Evolutionary conservation across 2,113 vertebrate species (phyloP).

Genomic region (Apistogramma diplotaenia): DNA sequence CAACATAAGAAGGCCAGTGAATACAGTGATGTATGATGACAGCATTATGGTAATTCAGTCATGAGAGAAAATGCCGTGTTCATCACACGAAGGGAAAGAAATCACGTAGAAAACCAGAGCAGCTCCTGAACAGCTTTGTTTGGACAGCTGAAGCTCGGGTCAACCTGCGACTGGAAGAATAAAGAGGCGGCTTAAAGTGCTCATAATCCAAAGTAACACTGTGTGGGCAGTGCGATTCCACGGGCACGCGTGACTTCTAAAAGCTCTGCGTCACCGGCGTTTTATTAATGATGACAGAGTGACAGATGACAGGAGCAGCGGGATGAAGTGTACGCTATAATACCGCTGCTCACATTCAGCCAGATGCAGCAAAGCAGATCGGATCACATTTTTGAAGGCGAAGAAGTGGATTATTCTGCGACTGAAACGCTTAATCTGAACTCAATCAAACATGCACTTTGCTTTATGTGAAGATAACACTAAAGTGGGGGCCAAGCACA

Average conservation of each 20-base stretch:
- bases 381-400: neutral
- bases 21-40: neutral
- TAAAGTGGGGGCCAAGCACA: accelerated
- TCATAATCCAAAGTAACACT: neutral
- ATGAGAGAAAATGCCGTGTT: neutral
- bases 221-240: neutral
- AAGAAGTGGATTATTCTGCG: neutral
- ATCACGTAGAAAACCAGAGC: neutral
- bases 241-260: neutral
- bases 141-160: neutral
- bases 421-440: neutral
- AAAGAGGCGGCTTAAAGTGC: neutral
- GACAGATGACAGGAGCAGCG: neutral
- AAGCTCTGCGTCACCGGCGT: neutral
- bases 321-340: neutral
- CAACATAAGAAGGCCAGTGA: neutral
- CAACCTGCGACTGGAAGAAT: neutral
- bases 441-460: neutral
- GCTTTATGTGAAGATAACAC: neutral
- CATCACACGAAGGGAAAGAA: neutral
- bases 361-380: neutral
- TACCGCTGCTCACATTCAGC: neutral
- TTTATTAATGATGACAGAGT: neutral
- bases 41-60: neutral
- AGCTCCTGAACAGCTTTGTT: neutral